Evolutionary conservation across 2,113 vertebrate species (phyloP), one percentile per base, ranked within the genome.

Genomic region (Carettochelys insculpta): DNA sequence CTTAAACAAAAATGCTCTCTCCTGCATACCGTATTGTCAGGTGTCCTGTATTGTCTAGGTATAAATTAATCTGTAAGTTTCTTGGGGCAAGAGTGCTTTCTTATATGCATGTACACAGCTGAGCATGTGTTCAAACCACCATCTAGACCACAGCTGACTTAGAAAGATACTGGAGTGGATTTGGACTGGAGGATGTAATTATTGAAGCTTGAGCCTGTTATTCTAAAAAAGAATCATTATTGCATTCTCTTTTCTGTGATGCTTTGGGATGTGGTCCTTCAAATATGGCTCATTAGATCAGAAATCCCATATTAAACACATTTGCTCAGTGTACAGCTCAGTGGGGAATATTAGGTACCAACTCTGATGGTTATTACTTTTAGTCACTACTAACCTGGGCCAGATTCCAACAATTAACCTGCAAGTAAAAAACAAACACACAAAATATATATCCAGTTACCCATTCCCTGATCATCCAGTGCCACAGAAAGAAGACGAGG

Each of bases 61-160:
- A 20, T 73, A 43, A 41, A 24, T 41, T 43, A 41, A 38, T 43
- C 11, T 24, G 38, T 25, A 85, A 77, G 53, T 94, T 90, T 91
- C 65, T 83, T 92, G 86, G 47, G 88, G 38, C 68, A 58, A 81
- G 5, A 56, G 45, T 88, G 93, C 86, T 86, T 83, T 53, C 91
- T 27, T 75, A 45, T 29, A 75, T 43, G 41, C 41, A 75, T 27
- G 41, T 73, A 85, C 7, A 89, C 41, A 8, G 45, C 0, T 90
- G 80, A 91, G 47, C 75, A 43, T 17, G 65, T 0, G 45, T 82
- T 75, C 87, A 90, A 93, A 90, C 27, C 89, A 78, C 81, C 86
- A 87, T 48, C 78, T 80, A 86, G 90, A 88, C 86, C 48, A 77
- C 56, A 61, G 81, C 20, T 90, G 84, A 80, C 8, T 77, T 78